Evolutionary conservation across 2,888 invertebrate genomes (phyloP), one percentile per base, ranked within the genome.

Genomic region (Phaonia tiefii): DNA sequence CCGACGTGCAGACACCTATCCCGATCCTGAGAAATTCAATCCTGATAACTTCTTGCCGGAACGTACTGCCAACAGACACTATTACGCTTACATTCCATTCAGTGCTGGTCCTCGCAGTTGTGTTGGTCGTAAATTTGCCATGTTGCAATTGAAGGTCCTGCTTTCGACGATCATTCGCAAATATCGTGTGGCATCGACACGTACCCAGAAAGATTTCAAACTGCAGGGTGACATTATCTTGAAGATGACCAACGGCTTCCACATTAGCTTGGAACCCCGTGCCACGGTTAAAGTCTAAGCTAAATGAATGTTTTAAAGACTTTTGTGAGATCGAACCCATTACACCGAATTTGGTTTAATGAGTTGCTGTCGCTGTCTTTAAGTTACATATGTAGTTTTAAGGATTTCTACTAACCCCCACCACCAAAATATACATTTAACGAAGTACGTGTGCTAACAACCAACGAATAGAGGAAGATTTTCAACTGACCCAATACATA

Each of bases 11-110:
- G 92, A 94, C 79, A 92, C 93, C 87, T 96, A 94, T 87, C 93
- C 94, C 70, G 93, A 95, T 83, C 95, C 96, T 0, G 92, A 94
- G 1, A 92, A 92, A 80, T 96, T 95, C 90, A 92, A 96, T 88
- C 96, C 96, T 0, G 96, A 96, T 86, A 95, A 96, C 88, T 96
- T 96, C 92, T 90, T 96, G 49, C 95, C 95, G 0, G 95, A 96
- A 87, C 93, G 93, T 77, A 93, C 94, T 7, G 93, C 93, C 37
- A 94, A 94, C 84, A 92, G 96, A 66, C 96, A 96, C 86, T 96
- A 95, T 87, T 96, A 96, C 88, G 93, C 95, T 75, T 96, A 93
- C 86, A 94, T 96, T 66, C 96, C 96, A 0, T 96, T 96, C 92
- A 95, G 95, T 79, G 96, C 96, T 58, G 96, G 96, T 26, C 95